Conservation (phyloP, 2,113 vertebrate genomes). For the Cariama cristata region DNA sequence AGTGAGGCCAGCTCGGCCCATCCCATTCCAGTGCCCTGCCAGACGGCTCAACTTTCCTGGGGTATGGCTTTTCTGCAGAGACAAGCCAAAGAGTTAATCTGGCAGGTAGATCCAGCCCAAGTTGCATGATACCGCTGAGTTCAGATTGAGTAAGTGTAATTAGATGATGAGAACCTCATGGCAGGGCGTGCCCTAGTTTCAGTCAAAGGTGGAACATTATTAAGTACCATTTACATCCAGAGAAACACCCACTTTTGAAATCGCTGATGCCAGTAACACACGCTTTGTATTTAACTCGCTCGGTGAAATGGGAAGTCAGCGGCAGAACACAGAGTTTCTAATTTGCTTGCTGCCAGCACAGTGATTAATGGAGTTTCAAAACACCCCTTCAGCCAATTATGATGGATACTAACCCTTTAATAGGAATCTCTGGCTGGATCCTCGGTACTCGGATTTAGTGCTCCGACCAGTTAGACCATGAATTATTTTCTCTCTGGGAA, state of each 20-base stretch:
- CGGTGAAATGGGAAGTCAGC: not conserved
- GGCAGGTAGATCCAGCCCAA: not conserved
- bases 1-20: not conserved
- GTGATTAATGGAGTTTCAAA: constrained; percentile 52
- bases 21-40: not conserved
- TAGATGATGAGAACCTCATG: constrained; percentile 35
- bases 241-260: constrained; percentile 64
- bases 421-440: constrained; percentile 38
- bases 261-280: constrained; percentile 14
- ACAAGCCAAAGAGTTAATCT: not conserved
- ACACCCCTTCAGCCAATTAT: constrained; percentile 32
- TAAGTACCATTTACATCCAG: constrained; percentile 54
- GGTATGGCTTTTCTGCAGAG: not conserved
- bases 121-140: not conserved
- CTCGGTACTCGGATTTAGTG: not conserved
- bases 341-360: constrained; percentile 9
- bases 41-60: not conserved
- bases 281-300: constrained; percentile 14
- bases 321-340: constrained; percentile 2
- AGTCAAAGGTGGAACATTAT: constrained; percentile 50
- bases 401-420: constrained; percentile 47
- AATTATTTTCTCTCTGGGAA: constrained; percentile 35
- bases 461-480: constrained; percentile 25
- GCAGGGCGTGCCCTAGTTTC: constrained; percentile 60
- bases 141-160: constrained; percentile 41